phyloP scores from a whole-genome alignment of 2,797 vertebrate species.

The Lycodopsis pacificus region DNA sequence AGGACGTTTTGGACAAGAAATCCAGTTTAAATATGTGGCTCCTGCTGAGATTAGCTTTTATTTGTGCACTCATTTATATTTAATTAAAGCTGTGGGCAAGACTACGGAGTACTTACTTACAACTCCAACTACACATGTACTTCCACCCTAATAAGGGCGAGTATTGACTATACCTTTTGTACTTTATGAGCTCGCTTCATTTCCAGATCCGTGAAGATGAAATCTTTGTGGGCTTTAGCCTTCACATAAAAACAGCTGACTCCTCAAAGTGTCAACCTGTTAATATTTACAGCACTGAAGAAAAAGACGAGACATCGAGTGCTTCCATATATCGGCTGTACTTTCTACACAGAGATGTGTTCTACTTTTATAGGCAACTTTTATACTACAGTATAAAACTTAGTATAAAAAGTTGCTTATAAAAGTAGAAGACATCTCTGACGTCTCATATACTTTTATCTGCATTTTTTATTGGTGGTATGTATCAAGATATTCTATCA shows the following conservation, averaged over 20 bases:
- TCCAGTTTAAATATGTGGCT: neutral
- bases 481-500: neutral
- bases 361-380: neutral
- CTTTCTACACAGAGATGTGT: too few relatives aligned
- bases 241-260: neutral
- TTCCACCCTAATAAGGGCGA: too few relatives aligned
- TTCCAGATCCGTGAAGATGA: neutral
- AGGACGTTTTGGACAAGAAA: neutral
- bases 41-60: neutral
- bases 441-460: slow-evolving; percentile 6
- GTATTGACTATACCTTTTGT: neutral
- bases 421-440: neutral
- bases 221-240: neutral
- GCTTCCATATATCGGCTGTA: neutral
- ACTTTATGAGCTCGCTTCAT: neutral
- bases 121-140: neutral
- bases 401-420: neutral
- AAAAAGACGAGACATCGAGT: neutral
- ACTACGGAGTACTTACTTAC: too few relatives aligned
- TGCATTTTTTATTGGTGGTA: neutral
- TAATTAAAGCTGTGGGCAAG: neutral
- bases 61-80: neutral
- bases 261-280: neutral
- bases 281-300: neutral
- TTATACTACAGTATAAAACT: neutral